Conservation (phyloP, 1,140 invertebrate genomes). For the Caenorhabditis inopinata region DNA sequence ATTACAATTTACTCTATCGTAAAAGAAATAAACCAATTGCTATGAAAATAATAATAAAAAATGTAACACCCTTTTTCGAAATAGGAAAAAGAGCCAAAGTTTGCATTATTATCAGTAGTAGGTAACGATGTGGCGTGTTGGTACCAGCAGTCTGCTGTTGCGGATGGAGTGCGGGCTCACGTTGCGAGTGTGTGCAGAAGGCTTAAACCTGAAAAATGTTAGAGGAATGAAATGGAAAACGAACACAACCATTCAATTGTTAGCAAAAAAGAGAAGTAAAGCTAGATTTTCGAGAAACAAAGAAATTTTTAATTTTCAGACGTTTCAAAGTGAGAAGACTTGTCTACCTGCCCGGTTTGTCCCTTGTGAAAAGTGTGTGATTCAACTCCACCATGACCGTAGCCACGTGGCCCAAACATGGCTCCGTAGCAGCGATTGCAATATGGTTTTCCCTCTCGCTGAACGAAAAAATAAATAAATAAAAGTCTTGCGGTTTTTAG, state of each 20-base stretch:
- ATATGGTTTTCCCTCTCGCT: slow-evolving; percentile 86
- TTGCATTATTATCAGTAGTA: background rate
- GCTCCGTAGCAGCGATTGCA: slow-evolving; percentile 87
- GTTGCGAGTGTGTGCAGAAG: background rate
- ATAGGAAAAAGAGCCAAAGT: background rate
- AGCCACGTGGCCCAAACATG: slow-evolving; percentile 74
- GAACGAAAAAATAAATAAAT: background rate
- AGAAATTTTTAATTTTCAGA: too few relatives aligned
- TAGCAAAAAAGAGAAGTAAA: too few relatives aligned
- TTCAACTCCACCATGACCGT: slow-evolving; percentile 63
- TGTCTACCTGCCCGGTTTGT: slow-evolving; percentile 47
- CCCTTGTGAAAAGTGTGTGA: slow-evolving; percentile 61
- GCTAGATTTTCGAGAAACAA: too few relatives aligned
- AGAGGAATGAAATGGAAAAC: background rate
- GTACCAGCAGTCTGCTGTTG: slow-evolving; percentile 1
- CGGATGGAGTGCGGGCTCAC: background rate
- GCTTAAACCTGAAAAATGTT: slow-evolving; percentile 18
- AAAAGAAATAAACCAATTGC: too few relatives aligned
- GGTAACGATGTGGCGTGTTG: slow-evolving; percentile 16
- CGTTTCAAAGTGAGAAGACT: too few relatives aligned
- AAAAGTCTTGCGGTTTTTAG: background rate
- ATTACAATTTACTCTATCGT: too few relatives aligned
- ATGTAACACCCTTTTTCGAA: background rate
- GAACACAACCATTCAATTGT: background rate
- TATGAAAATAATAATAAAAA: too few relatives aligned